phyloP scores from a whole-genome alignment of 2,888 invertebrate genomes.

The Eupeodes luniger region DNA sequence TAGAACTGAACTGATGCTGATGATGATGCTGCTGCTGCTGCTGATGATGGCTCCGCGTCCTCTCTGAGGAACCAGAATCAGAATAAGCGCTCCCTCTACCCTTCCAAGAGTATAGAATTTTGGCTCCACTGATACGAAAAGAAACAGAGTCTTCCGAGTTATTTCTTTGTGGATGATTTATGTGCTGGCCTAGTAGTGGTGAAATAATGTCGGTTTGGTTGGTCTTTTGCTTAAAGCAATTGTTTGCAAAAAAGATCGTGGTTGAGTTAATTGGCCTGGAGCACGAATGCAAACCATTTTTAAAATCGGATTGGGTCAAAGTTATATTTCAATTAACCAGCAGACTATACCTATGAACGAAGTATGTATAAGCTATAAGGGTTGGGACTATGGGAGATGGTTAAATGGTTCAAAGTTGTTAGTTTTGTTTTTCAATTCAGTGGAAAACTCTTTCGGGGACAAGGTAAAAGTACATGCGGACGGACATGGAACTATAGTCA shows the following conservation, averaged over 20 bases:
- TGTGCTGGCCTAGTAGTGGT: slow-evolving; percentile 54
- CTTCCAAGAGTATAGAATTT: slow-evolving; percentile 24
- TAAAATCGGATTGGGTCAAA: slow-evolving; percentile 73
- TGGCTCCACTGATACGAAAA: not conserved
- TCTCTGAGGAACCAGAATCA: slow-evolving; percentile 17
- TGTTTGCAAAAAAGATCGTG: slow-evolving; percentile 69
- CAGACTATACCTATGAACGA: not conserved
- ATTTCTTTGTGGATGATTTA: slow-evolving; percentile 63
- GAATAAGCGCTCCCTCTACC: not conserved
- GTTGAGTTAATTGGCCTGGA: slow-evolving; percentile 73
- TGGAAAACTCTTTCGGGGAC: slow-evolving; percentile 23
- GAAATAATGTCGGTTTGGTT: slow-evolving; percentile 27
- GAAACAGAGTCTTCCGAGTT: slow-evolving; percentile 24
- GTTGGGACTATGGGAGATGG: slow-evolving; percentile 29
- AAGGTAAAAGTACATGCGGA: not conserved
- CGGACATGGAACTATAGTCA: not conserved
- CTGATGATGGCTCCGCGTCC: not conserved
- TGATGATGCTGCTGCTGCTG: not conserved
- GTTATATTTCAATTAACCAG: slow-evolving; percentile 73
- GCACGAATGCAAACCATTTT: slow-evolving; percentile 74
- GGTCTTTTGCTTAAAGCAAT: slow-evolving; percentile 31
- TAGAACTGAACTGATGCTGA: slow-evolving; percentile 23
- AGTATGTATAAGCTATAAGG: not conserved
- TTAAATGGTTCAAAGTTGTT: slow-evolving; percentile 52
- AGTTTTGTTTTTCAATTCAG: slow-evolving; percentile 40